Conservation (phyloP, 2,797 vertebrate genomes). For the Rhadinocentrus ornatus region DNA sequence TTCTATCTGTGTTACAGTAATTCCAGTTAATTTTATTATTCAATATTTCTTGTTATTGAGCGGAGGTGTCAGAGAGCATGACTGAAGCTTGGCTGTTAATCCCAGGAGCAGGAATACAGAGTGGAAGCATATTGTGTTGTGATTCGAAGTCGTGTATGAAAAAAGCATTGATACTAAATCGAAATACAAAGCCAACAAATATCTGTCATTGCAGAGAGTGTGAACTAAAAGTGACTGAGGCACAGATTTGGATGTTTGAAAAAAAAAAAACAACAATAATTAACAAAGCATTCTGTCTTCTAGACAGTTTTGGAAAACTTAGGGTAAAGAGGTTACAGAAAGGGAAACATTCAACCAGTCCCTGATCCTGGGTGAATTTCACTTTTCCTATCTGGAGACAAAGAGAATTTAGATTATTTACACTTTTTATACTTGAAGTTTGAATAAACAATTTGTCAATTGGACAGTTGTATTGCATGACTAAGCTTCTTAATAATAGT, state of each 20-base stretch:
- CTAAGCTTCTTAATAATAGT: neutral
- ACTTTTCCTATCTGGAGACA: too few relatives aligned
- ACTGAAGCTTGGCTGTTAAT: constrained; percentile 3
- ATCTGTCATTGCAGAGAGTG: neutral
- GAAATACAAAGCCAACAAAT: neutral
- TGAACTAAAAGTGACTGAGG: neutral
- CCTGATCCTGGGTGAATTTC: neutral
- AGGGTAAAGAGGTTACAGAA: neutral
- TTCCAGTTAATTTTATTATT: too few relatives aligned
- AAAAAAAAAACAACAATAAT: constrained; percentile 8
- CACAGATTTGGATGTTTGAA: neutral
- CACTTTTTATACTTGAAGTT: neutral
- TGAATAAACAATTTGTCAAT: neutral
- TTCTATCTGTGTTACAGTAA: neutral
- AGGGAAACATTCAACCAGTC: neutral
- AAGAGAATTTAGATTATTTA: too few relatives aligned
- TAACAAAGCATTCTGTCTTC: constrained; percentile 4
- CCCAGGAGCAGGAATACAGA: neutral
- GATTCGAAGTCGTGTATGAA: neutral
- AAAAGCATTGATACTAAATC: neutral
- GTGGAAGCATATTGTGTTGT: neutral
- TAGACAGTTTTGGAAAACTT: neutral
- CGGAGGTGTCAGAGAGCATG: constrained; percentile 4
- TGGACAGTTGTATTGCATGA: neutral
- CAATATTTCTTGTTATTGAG: neutral